Percentiles rank a stretch among this genome's conserved stretches.
phyloP scores from a whole-genome alignment of 1,140 invertebrate genomes.

The Philotrypesis tridentata region DNA sequence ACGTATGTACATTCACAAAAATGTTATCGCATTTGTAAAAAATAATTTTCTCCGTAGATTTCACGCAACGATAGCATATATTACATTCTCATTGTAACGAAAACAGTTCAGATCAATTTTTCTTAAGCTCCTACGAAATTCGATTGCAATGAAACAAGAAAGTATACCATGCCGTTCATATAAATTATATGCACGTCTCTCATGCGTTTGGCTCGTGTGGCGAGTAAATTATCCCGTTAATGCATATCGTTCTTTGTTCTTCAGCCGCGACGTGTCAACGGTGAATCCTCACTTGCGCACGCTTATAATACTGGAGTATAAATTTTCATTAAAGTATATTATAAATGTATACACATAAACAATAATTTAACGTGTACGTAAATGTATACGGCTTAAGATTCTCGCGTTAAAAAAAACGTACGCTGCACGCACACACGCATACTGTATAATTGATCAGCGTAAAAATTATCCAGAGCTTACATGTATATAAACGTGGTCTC shows the following conservation, averaged over 20 bases:
- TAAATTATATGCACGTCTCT: too few relatives aligned
- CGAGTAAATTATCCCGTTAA: background rate
- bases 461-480: background rate
- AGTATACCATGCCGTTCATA: too few relatives aligned
- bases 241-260: too few relatives aligned
- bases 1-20: too few relatives aligned
- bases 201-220: too few relatives aligned
- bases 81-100: too few relatives aligned
- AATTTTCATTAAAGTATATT: background rate
- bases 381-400: background rate
- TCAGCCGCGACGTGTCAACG: background rate
- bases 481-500: background rate
- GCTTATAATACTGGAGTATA: constrained; percentile 29
- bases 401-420: background rate
- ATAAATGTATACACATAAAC: background rate
- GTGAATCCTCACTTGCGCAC: background rate
- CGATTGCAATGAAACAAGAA: too few relatives aligned
- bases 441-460: background rate
- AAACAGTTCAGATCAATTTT: too few relatives aligned
- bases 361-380: constrained; percentile 6
- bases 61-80: background rate
- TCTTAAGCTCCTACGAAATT: too few relatives aligned
- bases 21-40: background rate
- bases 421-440: background rate
- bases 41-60: background rate